Conservation (phyloP, 2,113 vertebrate genomes). For the Epinephelus cyanopodus region DNA sequence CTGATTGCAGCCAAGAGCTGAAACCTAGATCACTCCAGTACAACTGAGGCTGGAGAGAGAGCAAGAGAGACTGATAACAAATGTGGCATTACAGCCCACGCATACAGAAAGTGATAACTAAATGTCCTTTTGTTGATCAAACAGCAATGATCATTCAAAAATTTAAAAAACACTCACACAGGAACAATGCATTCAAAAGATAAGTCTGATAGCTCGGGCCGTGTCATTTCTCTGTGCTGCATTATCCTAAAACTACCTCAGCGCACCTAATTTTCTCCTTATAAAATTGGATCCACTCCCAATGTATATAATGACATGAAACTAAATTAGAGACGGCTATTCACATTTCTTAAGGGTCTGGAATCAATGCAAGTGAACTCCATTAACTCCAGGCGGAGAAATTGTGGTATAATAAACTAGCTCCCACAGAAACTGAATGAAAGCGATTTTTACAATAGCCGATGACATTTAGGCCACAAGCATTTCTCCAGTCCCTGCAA, state of each 20-base stretch:
- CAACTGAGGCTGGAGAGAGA: conserved; percentile 69
- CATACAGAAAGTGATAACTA: conserved; percentile 58
- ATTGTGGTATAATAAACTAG: conserved; percentile 64
- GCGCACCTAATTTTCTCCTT: conserved; percentile 46
- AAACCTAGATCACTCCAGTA: conserved; percentile 75
- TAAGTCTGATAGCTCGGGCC: background rate
- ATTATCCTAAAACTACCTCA: conserved; percentile 42
- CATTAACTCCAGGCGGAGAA: conserved; percentile 61
- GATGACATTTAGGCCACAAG: conserved; percentile 28
- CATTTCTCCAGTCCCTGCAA: conserved; percentile 25
- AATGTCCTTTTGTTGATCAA: conserved; percentile 74
- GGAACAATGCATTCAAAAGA: conserved; percentile 29
- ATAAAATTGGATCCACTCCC: conserved; percentile 43
- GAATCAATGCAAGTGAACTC: conserved; percentile 68
- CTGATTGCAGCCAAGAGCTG: conserved; percentile 78
- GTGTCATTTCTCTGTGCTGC: conserved; percentile 13
- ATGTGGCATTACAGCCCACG: conserved; percentile 69
- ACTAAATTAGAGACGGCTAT: conserved; percentile 64
- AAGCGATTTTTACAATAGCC: conserved; percentile 50
- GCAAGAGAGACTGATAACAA: conserved; percentile 72
- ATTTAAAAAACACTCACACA: background rate
- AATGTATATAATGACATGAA: conserved; percentile 47
- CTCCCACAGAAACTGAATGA: conserved; percentile 52
- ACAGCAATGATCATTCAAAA: conserved; percentile 40
- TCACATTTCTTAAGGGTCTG: conserved; percentile 54